These are phyloP conservation scores for Adrianichthys oophorus DNA, from an alignment of 2,797 vertebrate species.

Conservation along the genomic window DNA sequence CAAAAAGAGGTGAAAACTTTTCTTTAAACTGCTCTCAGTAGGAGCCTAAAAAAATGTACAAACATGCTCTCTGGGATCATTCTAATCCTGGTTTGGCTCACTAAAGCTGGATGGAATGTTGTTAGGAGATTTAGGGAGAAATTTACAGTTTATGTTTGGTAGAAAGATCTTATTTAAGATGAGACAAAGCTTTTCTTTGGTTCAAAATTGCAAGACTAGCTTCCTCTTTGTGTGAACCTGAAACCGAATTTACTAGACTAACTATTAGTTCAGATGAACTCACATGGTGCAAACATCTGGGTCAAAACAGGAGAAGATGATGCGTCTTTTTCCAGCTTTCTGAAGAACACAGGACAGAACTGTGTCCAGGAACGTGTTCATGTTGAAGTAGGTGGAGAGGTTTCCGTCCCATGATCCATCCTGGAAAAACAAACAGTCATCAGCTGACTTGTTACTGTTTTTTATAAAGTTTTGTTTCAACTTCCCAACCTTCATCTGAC, in stretches of 20 bases:
- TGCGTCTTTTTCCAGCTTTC: slow-evolving; percentile 86
- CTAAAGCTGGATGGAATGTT: no score
- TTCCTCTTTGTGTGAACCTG: no score
- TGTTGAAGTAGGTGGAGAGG: slow-evolving; percentile 93
- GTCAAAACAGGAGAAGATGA: slow-evolving; percentile 96
- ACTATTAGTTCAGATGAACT: slow-evolving; percentile 53
- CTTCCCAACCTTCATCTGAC: slow-evolving; percentile 84
- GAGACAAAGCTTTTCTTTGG: no score
- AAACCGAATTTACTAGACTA: no score
- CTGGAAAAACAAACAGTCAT: slow-evolving; percentile 62
- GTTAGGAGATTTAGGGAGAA: no score
- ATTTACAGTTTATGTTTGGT: no score
- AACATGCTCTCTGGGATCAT: background rate
- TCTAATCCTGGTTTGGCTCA: background rate
- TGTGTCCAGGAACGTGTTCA: slow-evolving; percentile 92
- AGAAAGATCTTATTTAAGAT: no score
- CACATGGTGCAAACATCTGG: slow-evolving; percentile 97
- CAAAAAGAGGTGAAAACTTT: background rate
- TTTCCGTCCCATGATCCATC: slow-evolving; percentile 94
- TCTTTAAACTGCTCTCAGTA: background rate
- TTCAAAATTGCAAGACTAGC: no score
- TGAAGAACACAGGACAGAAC: slow-evolving; percentile 89
- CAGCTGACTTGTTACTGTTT: background rate
- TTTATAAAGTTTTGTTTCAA: background rate
- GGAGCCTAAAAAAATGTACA: background rate